Evolutionary conservation across 2,797 vertebrate species (phyloP).

Genomic region (Pteronotus mesoamericanus): DNA sequence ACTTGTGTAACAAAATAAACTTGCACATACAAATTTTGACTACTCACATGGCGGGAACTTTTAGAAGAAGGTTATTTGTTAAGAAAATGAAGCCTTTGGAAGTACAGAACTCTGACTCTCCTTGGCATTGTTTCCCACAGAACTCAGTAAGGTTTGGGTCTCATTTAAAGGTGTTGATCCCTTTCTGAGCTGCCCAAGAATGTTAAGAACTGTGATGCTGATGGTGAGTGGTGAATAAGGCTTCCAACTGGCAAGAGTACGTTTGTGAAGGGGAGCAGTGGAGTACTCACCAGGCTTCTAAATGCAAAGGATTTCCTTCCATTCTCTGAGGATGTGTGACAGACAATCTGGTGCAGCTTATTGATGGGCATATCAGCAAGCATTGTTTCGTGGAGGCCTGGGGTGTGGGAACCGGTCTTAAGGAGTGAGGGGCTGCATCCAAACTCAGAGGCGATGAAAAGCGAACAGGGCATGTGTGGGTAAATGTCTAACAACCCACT

Average conservation of each 20-base stretch:
- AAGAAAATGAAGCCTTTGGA: neutral
- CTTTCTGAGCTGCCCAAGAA: neutral
- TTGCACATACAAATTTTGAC: neutral
- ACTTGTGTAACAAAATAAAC: neutral
- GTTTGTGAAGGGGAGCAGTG: neutral
- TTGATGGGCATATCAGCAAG: slow-evolving; percentile 63
- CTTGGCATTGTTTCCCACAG: neutral
- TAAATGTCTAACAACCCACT: neutral
- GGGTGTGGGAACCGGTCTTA: slow-evolving; percentile 71
- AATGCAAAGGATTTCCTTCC: slow-evolving; percentile 72
- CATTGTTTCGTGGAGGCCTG: slow-evolving; percentile 68
- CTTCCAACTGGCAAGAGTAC: neutral
- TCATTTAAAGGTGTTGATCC: slow-evolving; percentile 19
- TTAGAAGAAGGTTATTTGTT: neutral
- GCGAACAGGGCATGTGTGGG: neutral
- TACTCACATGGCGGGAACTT: neutral
- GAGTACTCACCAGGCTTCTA: neutral
- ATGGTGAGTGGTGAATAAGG: neutral
- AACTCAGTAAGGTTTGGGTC: neutral
- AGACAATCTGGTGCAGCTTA: slow-evolving; percentile 28
- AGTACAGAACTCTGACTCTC: neutral
- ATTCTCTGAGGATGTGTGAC: slow-evolving; percentile 58
- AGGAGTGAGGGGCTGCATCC: neutral
- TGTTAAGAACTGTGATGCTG: neutral
- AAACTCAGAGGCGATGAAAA: neutral